Evolutionary conservation across 2,113 vertebrate genomes (phyloP), one percentile per base, ranked within the genome.

Genomic region (Electrona antarctica): DNA sequence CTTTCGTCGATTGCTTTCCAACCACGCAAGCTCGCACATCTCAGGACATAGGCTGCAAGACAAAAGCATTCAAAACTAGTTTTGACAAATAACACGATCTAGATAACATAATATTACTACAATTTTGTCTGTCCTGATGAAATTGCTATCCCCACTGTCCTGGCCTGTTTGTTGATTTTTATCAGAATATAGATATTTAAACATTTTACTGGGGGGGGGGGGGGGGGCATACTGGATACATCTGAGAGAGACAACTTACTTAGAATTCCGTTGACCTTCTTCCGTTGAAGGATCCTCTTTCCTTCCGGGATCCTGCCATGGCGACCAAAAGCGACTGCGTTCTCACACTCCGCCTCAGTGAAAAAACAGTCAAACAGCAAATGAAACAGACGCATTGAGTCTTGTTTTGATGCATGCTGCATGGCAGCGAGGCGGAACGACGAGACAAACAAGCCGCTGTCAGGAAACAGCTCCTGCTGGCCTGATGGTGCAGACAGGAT

Each of bases 381-480:
- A 49, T 59, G 67, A 69, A 69, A 69, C 29, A 69, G 56, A 49
- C 47, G 67, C 67, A 69, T 45, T 45, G 56, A 29, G 10, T 69
- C 45, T 69, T 55, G 67, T 60, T 69, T 69, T 13, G 67, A 60
- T 69, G 67, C 67, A 8, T 61, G 68, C 51, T 70, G 47, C 47
- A 61, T 60, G 68, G 68, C 57, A 60, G 68, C 68, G 48, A 70
- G 68, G 68, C 68, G 57, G 68, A 60, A 70, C 13, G 68, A 70
- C 48, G 68, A 70, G 56, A 70, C 45, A 45, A 70, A 61, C 49
- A 70, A 12, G 68, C 58, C 48, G 68, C 57, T 70, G 55, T 47
- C 68, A 60, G 68, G 68, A 70, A 60, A 70, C 56, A 61, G 57
- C 58, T 70, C 68, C 68, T 60, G 56, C 47, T 60, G 68, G 46